Conservation (phyloP, 1,140 invertebrate genomes). For the Penaeus vannamei region DNA sequence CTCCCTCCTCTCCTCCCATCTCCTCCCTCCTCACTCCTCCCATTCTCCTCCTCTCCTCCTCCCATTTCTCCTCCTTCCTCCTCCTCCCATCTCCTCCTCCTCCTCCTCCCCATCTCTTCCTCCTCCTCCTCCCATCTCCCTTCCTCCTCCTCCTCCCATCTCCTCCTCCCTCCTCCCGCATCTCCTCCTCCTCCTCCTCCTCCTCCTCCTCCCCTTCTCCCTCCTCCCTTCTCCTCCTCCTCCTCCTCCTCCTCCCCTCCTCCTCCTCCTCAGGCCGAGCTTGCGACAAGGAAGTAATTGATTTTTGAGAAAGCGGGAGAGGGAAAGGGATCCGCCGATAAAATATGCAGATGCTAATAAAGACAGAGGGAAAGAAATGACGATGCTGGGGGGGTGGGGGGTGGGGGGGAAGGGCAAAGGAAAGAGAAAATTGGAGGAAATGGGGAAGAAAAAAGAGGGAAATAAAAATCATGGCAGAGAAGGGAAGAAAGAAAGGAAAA, state of each 20-base stretch:
- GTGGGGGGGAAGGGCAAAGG: neutral
- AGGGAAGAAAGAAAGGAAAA: neutral
- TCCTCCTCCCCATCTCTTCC: neutral
- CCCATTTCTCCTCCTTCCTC: neutral
- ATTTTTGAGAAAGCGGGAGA: neutral
- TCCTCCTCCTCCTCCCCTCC: neutral
- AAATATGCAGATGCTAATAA: no score
- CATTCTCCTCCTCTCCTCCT: no score
- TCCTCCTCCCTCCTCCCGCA: neutral
- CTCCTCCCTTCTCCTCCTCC: neutral
- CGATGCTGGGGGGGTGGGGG: neutral
- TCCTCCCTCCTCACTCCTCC: constrained; percentile 14
- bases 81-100: no score
- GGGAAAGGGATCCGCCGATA: neutral
- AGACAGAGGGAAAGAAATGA: neutral
- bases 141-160: neutral
- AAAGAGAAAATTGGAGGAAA: neutral
- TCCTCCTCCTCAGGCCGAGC: neutral
- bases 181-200: neutral
- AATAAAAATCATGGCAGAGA: neutral
- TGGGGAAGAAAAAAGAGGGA: neutral
- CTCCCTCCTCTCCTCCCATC: constrained; percentile 16
- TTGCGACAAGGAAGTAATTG: neutral
- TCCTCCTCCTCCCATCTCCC: neutral
- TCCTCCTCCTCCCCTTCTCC: neutral